phyloP scores from a whole-genome alignment of 2,113 vertebrate genomes.

The Danionella cerebrum region DNA sequence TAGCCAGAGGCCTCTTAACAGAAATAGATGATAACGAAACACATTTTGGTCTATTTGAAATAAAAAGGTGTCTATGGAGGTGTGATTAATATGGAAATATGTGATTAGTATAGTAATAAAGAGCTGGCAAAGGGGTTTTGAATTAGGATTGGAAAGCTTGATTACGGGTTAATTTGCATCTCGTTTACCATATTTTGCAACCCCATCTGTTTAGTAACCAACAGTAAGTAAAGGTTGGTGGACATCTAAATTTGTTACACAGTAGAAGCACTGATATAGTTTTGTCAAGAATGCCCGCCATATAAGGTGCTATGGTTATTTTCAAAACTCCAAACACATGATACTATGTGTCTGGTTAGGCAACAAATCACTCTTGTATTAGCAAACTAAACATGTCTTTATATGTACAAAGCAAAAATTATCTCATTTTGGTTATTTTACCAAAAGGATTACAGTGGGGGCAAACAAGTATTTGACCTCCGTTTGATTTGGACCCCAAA shows the following conservation, averaged over 20 bases:
- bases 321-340: not conserved
- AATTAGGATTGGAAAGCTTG: not conserved
- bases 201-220: no score
- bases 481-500: no score
- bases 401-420: not conserved
- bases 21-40: constrained; percentile 46
- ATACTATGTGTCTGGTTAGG: not conserved
- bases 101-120: no score
- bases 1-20: constrained; percentile 42
- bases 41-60: constrained; percentile 13
- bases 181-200: not conserved
- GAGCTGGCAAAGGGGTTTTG: no score
- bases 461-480: no score
- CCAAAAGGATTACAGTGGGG: no score
- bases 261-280: constrained; percentile 1
- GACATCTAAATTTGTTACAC: constrained; percentile 10
- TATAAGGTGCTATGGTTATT: constrained; percentile 1
- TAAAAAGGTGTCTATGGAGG: no score
- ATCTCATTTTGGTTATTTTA: no score
- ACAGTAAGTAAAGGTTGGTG: not conserved
- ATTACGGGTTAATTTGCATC: not conserved
- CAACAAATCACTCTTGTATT: not conserved
- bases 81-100: no score
- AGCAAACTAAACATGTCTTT: not conserved
- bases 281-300: constrained; percentile 13